A percentile compares a stretch with the other conserved stretches of the same genome.
phyloP scores from a whole-genome alignment of 2,888 invertebrate species.

The Theretra japonica region DNA sequence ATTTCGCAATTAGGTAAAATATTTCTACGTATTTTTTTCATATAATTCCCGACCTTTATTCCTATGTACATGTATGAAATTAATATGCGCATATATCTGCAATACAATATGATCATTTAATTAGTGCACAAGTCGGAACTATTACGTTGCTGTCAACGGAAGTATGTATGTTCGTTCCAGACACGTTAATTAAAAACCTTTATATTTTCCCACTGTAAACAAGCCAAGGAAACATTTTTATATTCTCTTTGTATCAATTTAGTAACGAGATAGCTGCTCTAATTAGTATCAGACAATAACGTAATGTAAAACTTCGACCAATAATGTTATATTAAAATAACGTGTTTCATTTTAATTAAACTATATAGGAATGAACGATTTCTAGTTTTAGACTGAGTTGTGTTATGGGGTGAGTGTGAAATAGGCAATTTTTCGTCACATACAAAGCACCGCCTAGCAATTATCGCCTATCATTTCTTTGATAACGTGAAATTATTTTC shows the following conservation, averaged over 20 bases:
- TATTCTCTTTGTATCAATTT: background rate
- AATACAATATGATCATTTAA: background rate
- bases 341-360: background rate
- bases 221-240: background rate
- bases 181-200: constrained; percentile 17
- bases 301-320: background rate
- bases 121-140: constrained; percentile 4
- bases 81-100: background rate
- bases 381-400: too few relatives aligned
- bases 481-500: too few relatives aligned
- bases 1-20: too few relatives aligned
- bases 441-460: too few relatives aligned
- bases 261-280: background rate
- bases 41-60: too few relatives aligned
- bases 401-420: too few relatives aligned
- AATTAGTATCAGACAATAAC: background rate
- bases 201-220: background rate
- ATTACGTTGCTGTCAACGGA: background rate
- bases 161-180: background rate
- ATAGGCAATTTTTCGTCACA: too few relatives aligned
- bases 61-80: too few relatives aligned
- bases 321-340: background rate
- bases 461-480: too few relatives aligned
- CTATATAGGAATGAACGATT: background rate
- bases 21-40: too few relatives aligned